phyloP scores from a whole-genome alignment of 2,888 invertebrate species.

The Pogonocherus hispidulus region DNA sequence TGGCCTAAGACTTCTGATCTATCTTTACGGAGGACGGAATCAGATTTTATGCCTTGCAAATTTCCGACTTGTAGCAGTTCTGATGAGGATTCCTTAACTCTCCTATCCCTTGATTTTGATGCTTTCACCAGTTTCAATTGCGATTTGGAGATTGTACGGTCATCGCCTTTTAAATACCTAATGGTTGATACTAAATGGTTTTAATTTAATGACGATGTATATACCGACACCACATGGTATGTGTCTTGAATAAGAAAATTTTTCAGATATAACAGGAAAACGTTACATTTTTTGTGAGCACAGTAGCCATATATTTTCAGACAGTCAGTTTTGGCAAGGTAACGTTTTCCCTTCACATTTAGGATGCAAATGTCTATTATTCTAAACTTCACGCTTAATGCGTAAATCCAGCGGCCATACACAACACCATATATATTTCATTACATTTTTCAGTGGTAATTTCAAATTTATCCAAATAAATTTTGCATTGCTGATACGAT shows the following conservation, averaged over 20 bases:
- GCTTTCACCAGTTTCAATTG: slow-evolving; percentile 10
- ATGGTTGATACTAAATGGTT: background rate
- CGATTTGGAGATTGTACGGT: background rate
- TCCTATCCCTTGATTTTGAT: slow-evolving; percentile 13
- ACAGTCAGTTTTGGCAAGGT: background rate
- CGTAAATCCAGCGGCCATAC: slow-evolving; percentile 8
- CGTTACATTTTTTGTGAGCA: too few relatives aligned
- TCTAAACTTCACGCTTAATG: background rate
- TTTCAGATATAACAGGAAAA: background rate
- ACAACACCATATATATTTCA: background rate
- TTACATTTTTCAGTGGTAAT: background rate
- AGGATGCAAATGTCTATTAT: slow-evolving; percentile 1
- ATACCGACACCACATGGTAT: background rate
- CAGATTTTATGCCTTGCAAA: slow-evolving; percentile 16
- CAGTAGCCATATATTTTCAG: slow-evolving; percentile 5
- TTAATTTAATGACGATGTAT: background rate
- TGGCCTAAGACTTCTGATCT: slow-evolving; percentile 27
- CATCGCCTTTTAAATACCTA: slow-evolving; percentile 7
- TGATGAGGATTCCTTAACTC: background rate
- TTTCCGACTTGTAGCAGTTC: background rate
- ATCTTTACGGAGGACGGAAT: slow-evolving; percentile 16
- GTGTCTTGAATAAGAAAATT: background rate
- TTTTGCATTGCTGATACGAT: background rate
- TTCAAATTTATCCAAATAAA: background rate
- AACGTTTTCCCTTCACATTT: background rate